A percentile compares a stretch with the other conserved stretches of the same genome.
Conservation (phyloP, 2,113 vertebrate genomes). For the Podarcis muralis region DNA sequence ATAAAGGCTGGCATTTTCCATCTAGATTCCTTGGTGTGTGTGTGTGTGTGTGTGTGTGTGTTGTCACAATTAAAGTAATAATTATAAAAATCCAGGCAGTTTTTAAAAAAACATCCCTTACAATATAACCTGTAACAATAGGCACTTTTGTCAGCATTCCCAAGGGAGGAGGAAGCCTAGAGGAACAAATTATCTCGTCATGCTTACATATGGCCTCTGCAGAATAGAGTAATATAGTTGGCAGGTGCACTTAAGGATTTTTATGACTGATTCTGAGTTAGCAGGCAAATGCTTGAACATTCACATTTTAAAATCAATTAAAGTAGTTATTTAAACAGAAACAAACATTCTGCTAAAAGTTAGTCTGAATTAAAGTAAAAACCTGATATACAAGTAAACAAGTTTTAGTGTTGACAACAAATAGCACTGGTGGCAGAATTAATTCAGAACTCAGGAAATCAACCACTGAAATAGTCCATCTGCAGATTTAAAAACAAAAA, state of each 20-base stretch:
- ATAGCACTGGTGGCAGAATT: neutral
- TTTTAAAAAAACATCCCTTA: neutral
- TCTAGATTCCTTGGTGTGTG: neutral
- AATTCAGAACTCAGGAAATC: too few species aligned
- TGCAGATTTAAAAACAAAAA: neutral
- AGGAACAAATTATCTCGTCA: neutral
- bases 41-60: neutral
- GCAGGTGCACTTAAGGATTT: neutral
- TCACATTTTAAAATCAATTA: too few species aligned
- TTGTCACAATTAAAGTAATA: neutral
- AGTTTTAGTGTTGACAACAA: neutral
- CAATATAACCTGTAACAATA: constrained; percentile 8
- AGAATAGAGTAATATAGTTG: neutral
- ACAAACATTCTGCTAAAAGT: neutral
- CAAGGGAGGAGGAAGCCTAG: neutral
- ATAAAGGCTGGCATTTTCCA: neutral
- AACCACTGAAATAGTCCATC: neutral
- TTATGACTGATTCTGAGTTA: neutral
- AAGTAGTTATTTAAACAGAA: constrained; percentile 1
- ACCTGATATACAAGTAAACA: neutral
- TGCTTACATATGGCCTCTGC: constrained; percentile 6
- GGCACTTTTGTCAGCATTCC: neutral
- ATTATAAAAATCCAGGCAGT: too few species aligned
- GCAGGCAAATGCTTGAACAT: too few species aligned
- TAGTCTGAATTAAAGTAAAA: neutral